Conservation (phyloP, 2,797 vertebrate genomes). For the Smutsia temminckii region DNA sequence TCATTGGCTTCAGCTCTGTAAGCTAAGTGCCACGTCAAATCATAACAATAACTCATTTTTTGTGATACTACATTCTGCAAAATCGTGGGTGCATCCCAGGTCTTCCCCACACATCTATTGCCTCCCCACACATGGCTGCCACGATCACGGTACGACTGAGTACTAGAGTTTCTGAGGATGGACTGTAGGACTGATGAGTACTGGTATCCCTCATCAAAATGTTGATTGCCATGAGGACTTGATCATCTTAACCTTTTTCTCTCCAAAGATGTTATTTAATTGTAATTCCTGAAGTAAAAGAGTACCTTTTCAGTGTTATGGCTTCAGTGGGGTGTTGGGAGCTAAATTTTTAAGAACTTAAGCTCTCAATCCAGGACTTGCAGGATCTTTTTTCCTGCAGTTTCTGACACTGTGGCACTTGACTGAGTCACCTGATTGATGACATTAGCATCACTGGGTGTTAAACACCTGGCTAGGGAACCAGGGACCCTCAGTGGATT, state of each 20-base stretch:
- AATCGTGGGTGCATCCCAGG: background rate
- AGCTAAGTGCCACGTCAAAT: background rate
- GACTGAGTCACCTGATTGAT: conserved; percentile 71
- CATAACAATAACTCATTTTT: background rate
- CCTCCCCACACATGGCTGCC: background rate
- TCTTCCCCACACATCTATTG: background rate
- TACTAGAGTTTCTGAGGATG: background rate
- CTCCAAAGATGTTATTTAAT: background rate
- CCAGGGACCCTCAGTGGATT: conserved; percentile 59
- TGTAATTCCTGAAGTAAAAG: background rate
- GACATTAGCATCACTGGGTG: conserved; percentile 69
- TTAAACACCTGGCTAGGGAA: conserved; percentile 76
- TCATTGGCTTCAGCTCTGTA: background rate
- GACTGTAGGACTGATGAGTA: background rate
- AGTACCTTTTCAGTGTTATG: background rate
- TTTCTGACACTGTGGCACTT: conserved; percentile 40
- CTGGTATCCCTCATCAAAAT: background rate
- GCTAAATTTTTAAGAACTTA: conserved; percentile 23
- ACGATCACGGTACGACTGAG: background rate
- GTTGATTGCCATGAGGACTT: background rate
- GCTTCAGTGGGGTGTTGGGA: background rate
- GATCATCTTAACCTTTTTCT: background rate
- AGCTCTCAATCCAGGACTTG: background rate
- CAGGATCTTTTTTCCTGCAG: conserved; percentile 40
- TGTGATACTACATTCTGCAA: background rate